Percentiles rank a stretch among this genome's conserved stretches.
Evolutionary conservation across 2,888 invertebrate species (phyloP).

Genomic region (Phymatocera aterrima): DNA sequence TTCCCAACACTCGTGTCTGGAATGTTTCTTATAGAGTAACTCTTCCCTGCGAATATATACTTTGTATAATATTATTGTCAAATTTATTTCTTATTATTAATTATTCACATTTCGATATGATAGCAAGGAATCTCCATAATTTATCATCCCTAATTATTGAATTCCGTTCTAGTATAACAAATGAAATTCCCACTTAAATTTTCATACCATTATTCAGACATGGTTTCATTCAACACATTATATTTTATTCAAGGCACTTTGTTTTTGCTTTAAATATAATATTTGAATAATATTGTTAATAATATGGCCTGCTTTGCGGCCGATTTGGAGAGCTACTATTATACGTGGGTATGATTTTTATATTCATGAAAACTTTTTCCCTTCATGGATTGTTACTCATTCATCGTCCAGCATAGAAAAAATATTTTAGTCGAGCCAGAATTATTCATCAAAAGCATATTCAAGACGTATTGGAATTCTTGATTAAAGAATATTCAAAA

Average conservation of each 20-base stretch:
- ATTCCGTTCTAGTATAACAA: not conserved
- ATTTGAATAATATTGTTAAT: not conserved
- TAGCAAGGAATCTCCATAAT: too few species aligned
- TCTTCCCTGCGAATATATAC: too few species aligned
- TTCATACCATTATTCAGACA: not conserved
- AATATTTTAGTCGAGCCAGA: too few species aligned
- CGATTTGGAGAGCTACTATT: not conserved
- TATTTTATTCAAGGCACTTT: constrained; percentile 22
- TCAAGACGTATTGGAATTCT: too few species aligned
- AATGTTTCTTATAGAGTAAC: too few species aligned
- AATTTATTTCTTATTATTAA: not conserved
- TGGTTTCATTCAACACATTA: not conserved
- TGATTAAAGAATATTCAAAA: too few species aligned
- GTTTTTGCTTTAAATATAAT: not conserved
- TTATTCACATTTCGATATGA: not conserved
- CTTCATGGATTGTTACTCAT: not conserved
- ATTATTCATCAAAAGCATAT: too few species aligned
- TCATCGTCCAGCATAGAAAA: not conserved
- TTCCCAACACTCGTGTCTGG: too few species aligned
- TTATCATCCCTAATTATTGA: not conserved
- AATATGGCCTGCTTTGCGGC: not conserved
- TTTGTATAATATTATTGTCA: not conserved
- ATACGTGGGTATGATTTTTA: not conserved
- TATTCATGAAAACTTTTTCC: not conserved
- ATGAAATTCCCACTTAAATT: not conserved